Conservation (phyloP, 2,888 invertebrate species). For the Sympetrum striolatum region DNA sequence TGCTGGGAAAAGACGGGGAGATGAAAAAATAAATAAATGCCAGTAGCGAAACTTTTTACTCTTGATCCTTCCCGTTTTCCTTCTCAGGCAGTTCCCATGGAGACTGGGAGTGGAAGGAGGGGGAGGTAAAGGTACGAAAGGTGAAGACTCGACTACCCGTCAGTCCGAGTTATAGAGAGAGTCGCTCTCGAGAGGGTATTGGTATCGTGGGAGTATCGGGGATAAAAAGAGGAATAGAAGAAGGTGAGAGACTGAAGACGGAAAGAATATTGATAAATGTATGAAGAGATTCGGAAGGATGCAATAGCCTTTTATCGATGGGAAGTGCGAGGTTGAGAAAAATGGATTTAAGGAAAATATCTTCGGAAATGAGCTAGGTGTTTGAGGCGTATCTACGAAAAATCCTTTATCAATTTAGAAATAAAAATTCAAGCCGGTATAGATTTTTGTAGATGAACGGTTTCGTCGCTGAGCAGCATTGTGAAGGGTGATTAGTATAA, state of each 20-base stretch:
- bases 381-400: too few species aligned
- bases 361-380: too few species aligned
- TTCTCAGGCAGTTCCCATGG: neutral
- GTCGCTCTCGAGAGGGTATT: neutral
- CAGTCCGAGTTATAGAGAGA: slow-evolving; percentile 1
- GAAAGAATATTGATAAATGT: neutral
- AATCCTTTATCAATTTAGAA: too few species aligned
- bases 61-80: neutral
- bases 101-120: neutral
- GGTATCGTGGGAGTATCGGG: neutral
- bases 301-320: neutral
- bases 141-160: neutral
- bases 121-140: neutral
- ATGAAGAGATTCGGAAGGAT: neutral
- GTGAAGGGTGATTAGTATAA: too few species aligned
- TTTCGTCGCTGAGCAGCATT: too few species aligned
- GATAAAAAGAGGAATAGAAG: neutral
- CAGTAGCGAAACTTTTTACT: neutral
- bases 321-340: neutral
- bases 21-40: neutral
- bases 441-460: too few species aligned
- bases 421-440: too few species aligned
- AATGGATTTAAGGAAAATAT: neutral
- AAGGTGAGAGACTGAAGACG: neutral
- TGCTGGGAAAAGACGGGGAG: neutral